Conservation (phyloP, 2,113 vertebrate species). For the Isurus oxyrinchus region DNA sequence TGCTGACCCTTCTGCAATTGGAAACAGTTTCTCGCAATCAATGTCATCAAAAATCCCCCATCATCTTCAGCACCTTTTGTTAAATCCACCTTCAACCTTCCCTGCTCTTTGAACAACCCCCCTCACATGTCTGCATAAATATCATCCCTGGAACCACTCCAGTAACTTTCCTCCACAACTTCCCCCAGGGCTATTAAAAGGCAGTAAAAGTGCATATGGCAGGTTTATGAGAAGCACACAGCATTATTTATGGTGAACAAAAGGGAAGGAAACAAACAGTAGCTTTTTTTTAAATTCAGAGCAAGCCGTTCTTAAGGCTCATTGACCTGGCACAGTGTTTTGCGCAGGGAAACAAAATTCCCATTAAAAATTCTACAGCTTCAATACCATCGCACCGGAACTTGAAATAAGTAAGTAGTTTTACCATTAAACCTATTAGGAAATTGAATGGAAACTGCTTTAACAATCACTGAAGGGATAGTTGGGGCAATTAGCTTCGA, state of each 20-base stretch:
- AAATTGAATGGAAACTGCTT: not conserved
- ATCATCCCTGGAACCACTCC: too few species aligned
- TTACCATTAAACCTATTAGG: not conserved
- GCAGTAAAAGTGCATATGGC: too few species aligned
- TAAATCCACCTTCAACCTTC: too few species aligned
- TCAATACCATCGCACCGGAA: not conserved
- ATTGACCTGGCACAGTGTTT: not conserved
- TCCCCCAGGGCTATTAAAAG: not conserved
- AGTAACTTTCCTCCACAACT: too few species aligned
- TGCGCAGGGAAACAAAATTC: not conserved
- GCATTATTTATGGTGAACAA: too few species aligned
- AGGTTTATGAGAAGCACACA: not conserved
- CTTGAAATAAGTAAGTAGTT: not conserved
- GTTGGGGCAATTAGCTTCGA: not conserved
- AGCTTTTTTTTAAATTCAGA: not conserved
- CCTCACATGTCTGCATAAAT: too few species aligned
- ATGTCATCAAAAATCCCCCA: not conserved
- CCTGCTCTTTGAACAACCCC: too few species aligned
- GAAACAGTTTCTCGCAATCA: not conserved
- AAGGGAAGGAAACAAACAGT: too few species aligned
- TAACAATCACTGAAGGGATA: not conserved
- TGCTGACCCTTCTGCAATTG: not conserved
- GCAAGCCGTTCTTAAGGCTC: not conserved
- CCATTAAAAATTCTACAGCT: not conserved
- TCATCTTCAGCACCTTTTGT: too few species aligned